Conservation (phyloP, 2,797 vertebrate genomes). For the Cyclopterus lumpus region DNA sequence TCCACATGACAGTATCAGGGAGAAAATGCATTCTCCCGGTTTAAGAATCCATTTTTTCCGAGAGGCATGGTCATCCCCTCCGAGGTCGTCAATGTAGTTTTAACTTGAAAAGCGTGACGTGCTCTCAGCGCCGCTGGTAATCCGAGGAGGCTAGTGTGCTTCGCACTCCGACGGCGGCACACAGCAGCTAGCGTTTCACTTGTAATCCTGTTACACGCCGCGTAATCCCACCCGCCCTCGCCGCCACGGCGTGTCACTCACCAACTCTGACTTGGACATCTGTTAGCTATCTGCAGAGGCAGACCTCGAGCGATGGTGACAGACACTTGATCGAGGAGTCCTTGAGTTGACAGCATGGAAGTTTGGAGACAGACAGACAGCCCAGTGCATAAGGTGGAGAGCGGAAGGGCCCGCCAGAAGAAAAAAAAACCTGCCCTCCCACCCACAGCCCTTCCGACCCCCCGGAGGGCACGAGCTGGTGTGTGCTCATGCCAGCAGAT, state of each 20-base stretch:
- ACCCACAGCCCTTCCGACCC: slow-evolving; percentile 43
- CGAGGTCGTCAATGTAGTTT: slow-evolving; percentile 38
- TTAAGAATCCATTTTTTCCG: not conserved
- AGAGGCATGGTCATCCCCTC: slow-evolving; percentile 8
- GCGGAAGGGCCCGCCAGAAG: slow-evolving; percentile 51
- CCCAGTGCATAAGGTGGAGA: slow-evolving; percentile 44
- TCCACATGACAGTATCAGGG: not conserved
- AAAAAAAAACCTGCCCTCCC: slow-evolving; percentile 63
- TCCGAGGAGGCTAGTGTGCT: slow-evolving; percentile 35
- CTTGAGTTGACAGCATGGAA: slow-evolving; percentile 60
- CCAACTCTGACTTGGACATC: slow-evolving; percentile 60
- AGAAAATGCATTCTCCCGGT: not conserved
- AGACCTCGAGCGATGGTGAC: slow-evolving; percentile 49
- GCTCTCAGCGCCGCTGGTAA: slow-evolving; percentile 30
- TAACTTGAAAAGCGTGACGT: slow-evolving; percentile 19
- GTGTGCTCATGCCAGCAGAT: slow-evolving; percentile 58
- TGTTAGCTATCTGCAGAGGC: slow-evolving; percentile 62
- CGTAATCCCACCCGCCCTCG: slow-evolving; percentile 61
- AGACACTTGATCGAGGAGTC: slow-evolving; percentile 67
- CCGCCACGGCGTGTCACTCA: slow-evolving; percentile 51
- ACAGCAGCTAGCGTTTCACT: slow-evolving; percentile 40
- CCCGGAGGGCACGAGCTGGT: slow-evolving; percentile 59
- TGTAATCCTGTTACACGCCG: slow-evolving; percentile 75
- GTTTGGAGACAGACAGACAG: slow-evolving; percentile 50
- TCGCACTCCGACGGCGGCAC: slow-evolving; percentile 9